These are phyloP conservation scores for Lethrus apterus DNA, from an alignment of 1,140 invertebrate genomes.

Conservation along the genomic window DNA sequence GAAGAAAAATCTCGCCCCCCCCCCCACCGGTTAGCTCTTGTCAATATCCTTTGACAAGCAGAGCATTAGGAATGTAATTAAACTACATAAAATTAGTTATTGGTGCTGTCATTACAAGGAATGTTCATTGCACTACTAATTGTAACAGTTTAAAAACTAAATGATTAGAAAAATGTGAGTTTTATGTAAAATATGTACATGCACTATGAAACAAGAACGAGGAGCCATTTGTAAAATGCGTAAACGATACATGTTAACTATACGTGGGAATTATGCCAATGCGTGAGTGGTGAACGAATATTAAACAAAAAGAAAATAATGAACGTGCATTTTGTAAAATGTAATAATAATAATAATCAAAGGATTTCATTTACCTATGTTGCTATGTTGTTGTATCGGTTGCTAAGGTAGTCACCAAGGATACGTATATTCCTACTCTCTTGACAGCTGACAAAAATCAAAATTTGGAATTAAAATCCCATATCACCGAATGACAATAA, in stretches of 20 bases:
- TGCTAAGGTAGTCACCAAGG: constrained; percentile 42
- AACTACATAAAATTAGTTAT: too few species aligned
- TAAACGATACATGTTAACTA: too few species aligned
- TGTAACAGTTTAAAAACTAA: too few species aligned
- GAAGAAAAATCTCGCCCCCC: too few species aligned
- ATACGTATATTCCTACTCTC: constrained; percentile 35
- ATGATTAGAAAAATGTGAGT: background rate
- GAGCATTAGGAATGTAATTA: too few species aligned
- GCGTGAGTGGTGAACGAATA: background rate
- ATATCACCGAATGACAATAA: too few species aligned
- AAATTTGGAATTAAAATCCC: too few species aligned
- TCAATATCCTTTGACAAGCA: too few species aligned
- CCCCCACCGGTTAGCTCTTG: too few species aligned
- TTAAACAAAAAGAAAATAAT: constrained; percentile 12
- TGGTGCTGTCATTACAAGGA: too few species aligned
- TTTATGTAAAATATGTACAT: background rate
- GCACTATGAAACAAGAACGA: background rate
- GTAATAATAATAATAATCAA: constrained; percentile 18
- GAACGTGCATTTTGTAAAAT: constrained; percentile 11
- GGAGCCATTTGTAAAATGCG: constrained; percentile 19
- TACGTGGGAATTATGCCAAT: too few species aligned
- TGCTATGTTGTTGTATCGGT: constrained; percentile 43
- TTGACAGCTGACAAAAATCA: constrained; percentile 34
- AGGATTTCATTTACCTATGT: constrained; percentile 36
- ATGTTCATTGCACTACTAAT: too few species aligned